Evolutionary conservation across 2,888 invertebrate genomes (phyloP), one percentile per base, ranked within the genome.

Genomic region (Drosophila diplacantha): DNA sequence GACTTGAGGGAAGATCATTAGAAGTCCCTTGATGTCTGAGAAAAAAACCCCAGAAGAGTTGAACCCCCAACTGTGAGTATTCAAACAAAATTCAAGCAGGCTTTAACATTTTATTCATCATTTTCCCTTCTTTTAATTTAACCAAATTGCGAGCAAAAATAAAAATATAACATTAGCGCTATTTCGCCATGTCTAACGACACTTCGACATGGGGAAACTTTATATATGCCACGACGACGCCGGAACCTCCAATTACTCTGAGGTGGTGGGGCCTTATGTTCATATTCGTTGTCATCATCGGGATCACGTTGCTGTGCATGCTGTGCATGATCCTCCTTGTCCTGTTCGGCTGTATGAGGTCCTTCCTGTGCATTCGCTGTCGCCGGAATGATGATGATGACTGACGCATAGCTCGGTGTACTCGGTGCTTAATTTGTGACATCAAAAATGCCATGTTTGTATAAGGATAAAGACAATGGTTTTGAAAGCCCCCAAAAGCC

Each of bases 11-110:
- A 56, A 44, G 81, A 64, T 77, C 76, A 68, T 81, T 78, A 81
- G 78, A 73, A 75, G 62, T 78, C 79, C 69, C 78, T 76, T 78
- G 68, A 78, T 39, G 39, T 18, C 44, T 20, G 26, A n/a, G 14
- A 5, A 29, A 29, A 16, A n/a, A 35, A 26, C 35, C 14, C 18
- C 37, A 44, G 51, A 62, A 46, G 50, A 67, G 69, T 64, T 50
- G 66, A 35, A 62, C 61, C 72, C 46, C 34, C 64, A 65, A 41
- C 24, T 41, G n/a, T 9, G n/a, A n/a, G 9, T 3, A n/a, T n/a
- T n/a, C 39, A 8, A 5, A 4, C n/a, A 22, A 18, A 39, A 22
- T 2, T 20, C 24, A 41, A 26, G 43, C 43, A 43, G 29, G 44
- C 44, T 31, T 8, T 3, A 5, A 14, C 8, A 14, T 46, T 46